Evolutionary conservation across 2,888 invertebrate genomes (phyloP).

Genomic region (Linyphia triangularis): DNA sequence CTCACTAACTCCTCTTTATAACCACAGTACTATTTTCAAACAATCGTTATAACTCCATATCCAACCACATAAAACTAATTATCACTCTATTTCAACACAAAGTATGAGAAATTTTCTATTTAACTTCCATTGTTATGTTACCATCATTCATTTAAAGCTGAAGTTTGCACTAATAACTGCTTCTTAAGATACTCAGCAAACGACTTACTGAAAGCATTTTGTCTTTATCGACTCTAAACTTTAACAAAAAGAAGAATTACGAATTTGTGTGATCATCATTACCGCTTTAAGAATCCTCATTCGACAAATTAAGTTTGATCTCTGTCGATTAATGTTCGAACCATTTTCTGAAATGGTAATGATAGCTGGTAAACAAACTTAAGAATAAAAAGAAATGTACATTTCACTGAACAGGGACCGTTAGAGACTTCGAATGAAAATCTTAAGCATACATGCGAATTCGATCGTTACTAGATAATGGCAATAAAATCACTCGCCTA

Average conservation of each 20-base stretch:
- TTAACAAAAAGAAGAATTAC: neutral
- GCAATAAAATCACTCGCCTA: constrained; percentile 47
- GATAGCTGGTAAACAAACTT: constrained; percentile 5
- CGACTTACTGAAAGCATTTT: neutral
- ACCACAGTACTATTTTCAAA: too few relatives aligned
- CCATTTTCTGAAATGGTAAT: constrained; percentile 13
- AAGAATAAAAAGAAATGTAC: constrained; percentile 21
- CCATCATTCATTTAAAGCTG: too few relatives aligned
- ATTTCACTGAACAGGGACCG: neutral
- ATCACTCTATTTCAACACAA: too few relatives aligned
- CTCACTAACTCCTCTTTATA: too few relatives aligned
- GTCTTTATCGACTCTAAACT: neutral
- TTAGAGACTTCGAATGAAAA: constrained; percentile 19
- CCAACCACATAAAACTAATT: too few relatives aligned
- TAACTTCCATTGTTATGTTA: too few relatives aligned
- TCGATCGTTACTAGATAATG: constrained; percentile 44
- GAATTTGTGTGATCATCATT: neutral
- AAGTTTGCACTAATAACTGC: neutral
- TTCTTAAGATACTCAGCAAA: neutral
- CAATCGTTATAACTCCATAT: too few relatives aligned
- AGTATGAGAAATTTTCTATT: too few relatives aligned
- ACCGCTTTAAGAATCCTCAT: constrained; percentile 9
- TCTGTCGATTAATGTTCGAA: constrained; percentile 12
- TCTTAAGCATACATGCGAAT: constrained; percentile 47
- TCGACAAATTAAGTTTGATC: constrained; percentile 26